A percentile compares a stretch with the other conserved stretches of the same genome.
These are phyloP conservation scores for Macropodus opercularis DNA, from an alignment of 2,797 vertebrate genomes.

Conservation along the genomic window DNA sequence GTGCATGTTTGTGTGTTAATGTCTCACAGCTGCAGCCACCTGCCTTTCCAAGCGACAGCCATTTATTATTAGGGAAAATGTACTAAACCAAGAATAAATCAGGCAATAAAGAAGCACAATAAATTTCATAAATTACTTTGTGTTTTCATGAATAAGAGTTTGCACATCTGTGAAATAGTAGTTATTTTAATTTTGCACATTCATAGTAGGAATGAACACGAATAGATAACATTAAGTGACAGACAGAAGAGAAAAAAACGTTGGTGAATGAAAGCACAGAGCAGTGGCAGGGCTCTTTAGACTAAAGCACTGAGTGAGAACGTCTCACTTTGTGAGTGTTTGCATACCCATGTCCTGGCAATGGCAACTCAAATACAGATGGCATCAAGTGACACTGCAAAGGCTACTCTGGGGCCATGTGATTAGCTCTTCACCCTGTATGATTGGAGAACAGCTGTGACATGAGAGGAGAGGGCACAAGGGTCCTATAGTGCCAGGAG, in stretches of 20 bases:
- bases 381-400: conserved; percentile 70
- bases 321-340: conserved; percentile 45
- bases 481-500: conserved; percentile 56
- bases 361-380: conserved; percentile 59
- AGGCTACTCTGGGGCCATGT: conserved; percentile 64
- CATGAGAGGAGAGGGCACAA: conserved; percentile 52
- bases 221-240: neutral
- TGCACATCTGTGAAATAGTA: too few relatives aligned
- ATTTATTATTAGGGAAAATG: conserved; percentile 7
- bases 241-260: neutral
- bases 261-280: neutral
- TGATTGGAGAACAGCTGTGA: conserved; percentile 69
- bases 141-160: neutral
- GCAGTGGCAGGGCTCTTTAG: neutral
- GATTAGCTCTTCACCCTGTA: conserved; percentile 59
- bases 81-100: conserved; percentile 1
- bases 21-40: conserved; percentile 28
- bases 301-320: conserved; percentile 26
- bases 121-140: too few relatives aligned
- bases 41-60: conserved; percentile 15
- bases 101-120: neutral
- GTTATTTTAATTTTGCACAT: neutral
- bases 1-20: conserved; percentile 13
- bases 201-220: neutral
- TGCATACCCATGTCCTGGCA: conserved; percentile 58